These are phyloP conservation scores for Poecilia picta DNA, from an alignment of 2,797 vertebrate species.

Conservation along the genomic window DNA sequence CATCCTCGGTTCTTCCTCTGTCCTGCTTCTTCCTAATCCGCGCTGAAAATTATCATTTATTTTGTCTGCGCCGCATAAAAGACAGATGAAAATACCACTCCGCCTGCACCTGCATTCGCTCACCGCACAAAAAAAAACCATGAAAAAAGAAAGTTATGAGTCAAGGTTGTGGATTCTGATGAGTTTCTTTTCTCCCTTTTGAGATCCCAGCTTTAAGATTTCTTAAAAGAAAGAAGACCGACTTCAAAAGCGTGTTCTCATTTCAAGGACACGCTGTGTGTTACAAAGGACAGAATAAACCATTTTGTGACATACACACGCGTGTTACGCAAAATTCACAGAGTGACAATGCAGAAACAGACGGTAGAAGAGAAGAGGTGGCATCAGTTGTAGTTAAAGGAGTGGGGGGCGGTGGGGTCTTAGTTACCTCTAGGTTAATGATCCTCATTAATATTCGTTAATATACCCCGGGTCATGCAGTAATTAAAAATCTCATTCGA, in stretches of 20 bases:
- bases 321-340: slow-evolving; percentile 8
- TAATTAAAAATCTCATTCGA: slow-evolving; percentile 89
- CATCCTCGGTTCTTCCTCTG: slow-evolving; percentile 27
- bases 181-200: slow-evolving; percentile 21
- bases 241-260: slow-evolving; percentile 54
- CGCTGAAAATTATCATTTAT: slow-evolving; percentile 13
- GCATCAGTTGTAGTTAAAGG: slow-evolving; percentile 86
- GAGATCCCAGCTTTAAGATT: slow-evolving; percentile 30
- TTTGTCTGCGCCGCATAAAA: slow-evolving; percentile 19
- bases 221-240: slow-evolving; percentile 31
- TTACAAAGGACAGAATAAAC: slow-evolving; percentile 30
- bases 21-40: slow-evolving; percentile 18
- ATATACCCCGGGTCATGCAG: slow-evolving; percentile 88
- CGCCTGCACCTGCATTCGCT: slow-evolving; percentile 5
- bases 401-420: slow-evolving; percentile 84
- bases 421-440: slow-evolving; percentile 89
- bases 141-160: slow-evolving; percentile 17
- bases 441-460: slow-evolving; percentile 87
- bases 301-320: slow-evolving; percentile 10
- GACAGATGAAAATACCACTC: slow-evolving; percentile 13
- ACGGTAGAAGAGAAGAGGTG: slow-evolving; percentile 75
- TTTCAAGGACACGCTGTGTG: slow-evolving; percentile 39
- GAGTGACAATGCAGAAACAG: slow-evolving; percentile 48
- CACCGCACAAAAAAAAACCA: slow-evolving; percentile 19
- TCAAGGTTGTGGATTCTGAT: slow-evolving; percentile 38